Percentiles rank a stretch among this genome's conserved stretches.
These are phyloP conservation scores for Dasypolia templi DNA, from an alignment of 2,888 invertebrate species.

Conservation along the genomic window DNA sequence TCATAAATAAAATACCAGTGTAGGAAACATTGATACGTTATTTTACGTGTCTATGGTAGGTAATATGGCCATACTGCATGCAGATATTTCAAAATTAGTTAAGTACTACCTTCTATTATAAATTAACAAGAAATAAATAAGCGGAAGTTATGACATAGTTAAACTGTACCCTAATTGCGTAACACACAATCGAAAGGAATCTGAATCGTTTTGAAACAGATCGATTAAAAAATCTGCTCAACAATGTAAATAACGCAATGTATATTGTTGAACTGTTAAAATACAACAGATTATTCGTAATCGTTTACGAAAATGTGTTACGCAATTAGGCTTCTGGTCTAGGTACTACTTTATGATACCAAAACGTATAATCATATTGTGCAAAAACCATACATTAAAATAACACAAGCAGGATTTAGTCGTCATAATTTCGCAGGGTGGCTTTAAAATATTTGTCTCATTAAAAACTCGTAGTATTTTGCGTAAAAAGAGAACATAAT, in stretches of 20 bases:
- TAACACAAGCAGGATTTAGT: not conserved
- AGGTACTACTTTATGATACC: constrained; percentile 6
- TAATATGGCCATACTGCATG: too few species aligned
- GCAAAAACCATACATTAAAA: constrained; percentile 7
- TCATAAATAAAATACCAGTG: not conserved
- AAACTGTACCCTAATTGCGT: too few species aligned
- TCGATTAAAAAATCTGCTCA: too few species aligned
- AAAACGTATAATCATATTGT: constrained; percentile 19
- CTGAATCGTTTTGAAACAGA: too few species aligned
- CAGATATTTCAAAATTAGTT: not conserved
- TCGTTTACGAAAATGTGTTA: too few species aligned
- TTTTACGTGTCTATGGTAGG: too few species aligned
- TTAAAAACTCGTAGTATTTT: constrained; percentile 15
- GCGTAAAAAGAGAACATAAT: constrained; percentile 7
- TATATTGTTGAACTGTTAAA: too few species aligned
- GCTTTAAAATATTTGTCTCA: constrained; percentile 17
- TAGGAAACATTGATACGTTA: not conserved
- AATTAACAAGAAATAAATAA: not conserved
- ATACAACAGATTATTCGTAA: too few species aligned
- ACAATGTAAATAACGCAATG: too few species aligned
- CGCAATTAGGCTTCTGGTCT: too few species aligned
- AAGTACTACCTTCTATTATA: not conserved
- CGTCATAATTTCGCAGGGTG: constrained; percentile 4
- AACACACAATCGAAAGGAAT: too few species aligned
- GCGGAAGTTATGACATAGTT: constrained; percentile 5